These are phyloP conservation scores for Dastarcus helophoroides DNA, from an alignment of 2,888 invertebrate species.

Conservation along the genomic window DNA sequence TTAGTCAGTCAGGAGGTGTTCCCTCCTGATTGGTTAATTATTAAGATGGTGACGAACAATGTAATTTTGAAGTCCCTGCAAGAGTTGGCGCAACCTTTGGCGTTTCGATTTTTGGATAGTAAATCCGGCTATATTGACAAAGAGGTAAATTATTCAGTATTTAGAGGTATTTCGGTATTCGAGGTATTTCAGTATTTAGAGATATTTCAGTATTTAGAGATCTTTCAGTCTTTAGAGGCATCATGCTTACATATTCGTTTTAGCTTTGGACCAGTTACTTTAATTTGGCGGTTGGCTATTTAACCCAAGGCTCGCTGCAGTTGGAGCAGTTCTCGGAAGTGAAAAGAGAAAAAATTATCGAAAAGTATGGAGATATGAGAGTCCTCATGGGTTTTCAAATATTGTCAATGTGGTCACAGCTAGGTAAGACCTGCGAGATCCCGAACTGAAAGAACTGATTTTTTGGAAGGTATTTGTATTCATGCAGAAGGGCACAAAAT, in stretches of 20 bases:
- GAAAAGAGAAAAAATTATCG: slow-evolving; percentile 64
- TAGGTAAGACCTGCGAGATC: slow-evolving; percentile 43
- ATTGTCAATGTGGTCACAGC: slow-evolving; percentile 80
- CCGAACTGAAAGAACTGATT: background rate
- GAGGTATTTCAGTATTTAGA: no score
- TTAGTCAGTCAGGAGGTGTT: slow-evolving; percentile 72
- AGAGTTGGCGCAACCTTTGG: slow-evolving; percentile 78
- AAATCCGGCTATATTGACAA: slow-evolving; percentile 64
- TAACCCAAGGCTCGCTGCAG: slow-evolving; percentile 71
- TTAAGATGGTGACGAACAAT: slow-evolving; percentile 79
- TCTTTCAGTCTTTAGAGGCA: no score
- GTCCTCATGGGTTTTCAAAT: slow-evolving; percentile 88
- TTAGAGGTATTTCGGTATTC: no score
- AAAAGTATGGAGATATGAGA: slow-evolving; percentile 81
- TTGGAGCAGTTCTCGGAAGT: slow-evolving; percentile 72
- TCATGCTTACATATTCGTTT: slow-evolving; percentile 7
- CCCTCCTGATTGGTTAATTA: slow-evolving; percentile 82
- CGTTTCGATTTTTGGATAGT: slow-evolving; percentile 66
- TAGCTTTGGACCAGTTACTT: slow-evolving; percentile 62
- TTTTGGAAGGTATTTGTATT: no score
- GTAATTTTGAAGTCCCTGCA: slow-evolving; percentile 74
- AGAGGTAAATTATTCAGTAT: no score
- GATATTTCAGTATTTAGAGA: no score
- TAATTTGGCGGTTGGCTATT: slow-evolving; percentile 65
- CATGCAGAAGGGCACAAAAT: no score